Evolutionary conservation across 64 coral and sea anemone species (phyloP).

Genomic region (Astreopora myriophthalma): DNA sequence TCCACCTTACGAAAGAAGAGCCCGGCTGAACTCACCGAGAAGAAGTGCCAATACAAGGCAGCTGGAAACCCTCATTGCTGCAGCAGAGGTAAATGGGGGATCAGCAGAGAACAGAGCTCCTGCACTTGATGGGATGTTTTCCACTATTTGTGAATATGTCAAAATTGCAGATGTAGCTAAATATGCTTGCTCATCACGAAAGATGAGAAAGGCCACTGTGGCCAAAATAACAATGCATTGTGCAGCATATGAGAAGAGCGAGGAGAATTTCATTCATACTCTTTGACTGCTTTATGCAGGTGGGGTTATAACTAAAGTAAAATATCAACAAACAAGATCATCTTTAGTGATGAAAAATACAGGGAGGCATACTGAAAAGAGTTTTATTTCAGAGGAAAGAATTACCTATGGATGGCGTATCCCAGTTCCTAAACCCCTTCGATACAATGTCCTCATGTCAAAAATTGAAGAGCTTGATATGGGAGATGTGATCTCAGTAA

Average conservation of each 20-base stretch:
- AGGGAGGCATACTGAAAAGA: slow-evolving; percentile 47
- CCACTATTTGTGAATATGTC: no score
- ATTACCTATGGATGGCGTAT: slow-evolving; percentile 55
- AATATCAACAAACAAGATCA: slow-evolving; percentile 50
- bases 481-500: slow-evolving; percentile 6
- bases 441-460: neutral
- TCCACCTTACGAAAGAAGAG: no score
- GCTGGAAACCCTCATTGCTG: no score
- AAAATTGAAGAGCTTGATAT: slow-evolving; percentile 65
- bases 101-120: no score
- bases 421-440: slow-evolving; percentile 31
- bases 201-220: slow-evolving; percentile 1
- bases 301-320: slow-evolving; percentile 55
- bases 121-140: no score
- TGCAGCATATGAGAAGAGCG: slow-evolving; percentile 59
- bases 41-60: no score
- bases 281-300: slow-evolving; percentile 69
- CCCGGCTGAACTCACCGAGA: no score
- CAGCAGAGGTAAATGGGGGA: no score
- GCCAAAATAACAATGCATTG: slow-evolving; percentile 7
- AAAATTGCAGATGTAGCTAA: no score
- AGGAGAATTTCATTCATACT: slow-evolving; percentile 65
- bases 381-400: slow-evolving; percentile 48
- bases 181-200: neutral
- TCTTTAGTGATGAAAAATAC: slow-evolving; percentile 22